These are phyloP conservation scores for Cyanoliseus patagonus DNA, from an alignment of 2,113 vertebrate genomes.

Conservation along the genomic window DNA sequence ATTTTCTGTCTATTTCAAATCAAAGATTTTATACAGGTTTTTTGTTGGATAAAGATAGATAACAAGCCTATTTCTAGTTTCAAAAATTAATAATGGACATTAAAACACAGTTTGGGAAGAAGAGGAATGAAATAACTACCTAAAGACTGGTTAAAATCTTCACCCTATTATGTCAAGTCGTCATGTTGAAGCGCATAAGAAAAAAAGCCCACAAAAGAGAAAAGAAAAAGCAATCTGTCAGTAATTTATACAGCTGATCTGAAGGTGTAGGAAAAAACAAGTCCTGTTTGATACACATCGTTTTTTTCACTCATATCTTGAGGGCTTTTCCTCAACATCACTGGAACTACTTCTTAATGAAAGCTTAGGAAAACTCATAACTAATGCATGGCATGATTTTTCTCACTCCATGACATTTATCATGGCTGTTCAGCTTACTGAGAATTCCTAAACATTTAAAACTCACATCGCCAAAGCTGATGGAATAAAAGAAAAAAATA, in stretches of 20 bases:
- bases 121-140: neutral
- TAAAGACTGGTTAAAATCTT: neutral
- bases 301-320: neutral
- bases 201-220: neutral
- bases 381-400: neutral
- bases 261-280: neutral
- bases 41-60: neutral
- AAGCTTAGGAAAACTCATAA: neutral
- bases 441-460: neutral
- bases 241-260: slow-evolving; percentile 19
- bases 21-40: neutral
- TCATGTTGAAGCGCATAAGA: neutral
- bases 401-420: neutral
- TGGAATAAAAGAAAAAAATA: neutral
- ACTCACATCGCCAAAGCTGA: neutral
- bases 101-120: neutral
- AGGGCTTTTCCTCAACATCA: neutral
- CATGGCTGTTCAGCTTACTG: neutral
- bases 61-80: neutral
- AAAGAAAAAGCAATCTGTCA: neutral
- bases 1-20: neutral
- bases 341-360: neutral
- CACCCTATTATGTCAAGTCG: neutral
- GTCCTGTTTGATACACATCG: neutral
- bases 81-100: neutral